These are phyloP conservation scores for Gambusia affinis DNA, from an alignment of 2,113 vertebrate species.

Conservation along the genomic window DNA sequence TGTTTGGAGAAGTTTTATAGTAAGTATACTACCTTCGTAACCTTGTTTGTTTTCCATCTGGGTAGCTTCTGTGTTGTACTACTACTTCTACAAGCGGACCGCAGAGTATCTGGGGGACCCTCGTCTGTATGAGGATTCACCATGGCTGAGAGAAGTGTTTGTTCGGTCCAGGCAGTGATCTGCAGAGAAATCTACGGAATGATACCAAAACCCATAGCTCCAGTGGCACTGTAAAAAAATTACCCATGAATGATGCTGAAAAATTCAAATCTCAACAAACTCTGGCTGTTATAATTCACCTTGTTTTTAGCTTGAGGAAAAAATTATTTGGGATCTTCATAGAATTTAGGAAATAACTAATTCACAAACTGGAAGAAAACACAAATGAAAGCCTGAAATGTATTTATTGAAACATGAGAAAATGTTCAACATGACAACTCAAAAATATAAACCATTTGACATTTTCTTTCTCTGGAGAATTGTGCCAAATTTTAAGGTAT, in stretches of 20 bases:
- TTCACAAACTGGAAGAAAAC: background rate
- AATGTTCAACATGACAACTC: background rate
- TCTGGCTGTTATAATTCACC: background rate
- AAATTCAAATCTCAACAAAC: background rate
- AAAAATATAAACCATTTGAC: background rate
- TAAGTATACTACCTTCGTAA: too few species aligned
- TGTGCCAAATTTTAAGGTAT: conserved; percentile 60
- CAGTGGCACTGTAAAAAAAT: background rate
- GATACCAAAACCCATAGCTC: background rate
- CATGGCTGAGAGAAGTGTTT: conserved; percentile 90
- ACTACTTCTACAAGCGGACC: conserved; percentile 93
- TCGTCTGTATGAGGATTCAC: conserved; percentile 90
- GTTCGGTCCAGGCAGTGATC: conserved; percentile 78
- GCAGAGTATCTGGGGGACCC: conserved; percentile 89
- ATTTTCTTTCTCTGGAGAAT: conserved; percentile 1
- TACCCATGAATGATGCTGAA: background rate
- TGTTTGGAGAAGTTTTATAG: too few species aligned
- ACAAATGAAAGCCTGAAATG: background rate
- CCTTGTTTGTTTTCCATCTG: conserved; percentile 3
- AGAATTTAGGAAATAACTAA: background rate
- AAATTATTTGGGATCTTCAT: background rate
- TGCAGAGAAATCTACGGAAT: background rate
- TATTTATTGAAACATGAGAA: background rate
- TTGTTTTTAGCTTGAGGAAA: background rate
- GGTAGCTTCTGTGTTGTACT: conserved; percentile 89